Evolutionary conservation across 2,888 invertebrate genomes (phyloP).

Genomic region (Drosophila paracracens): DNA sequence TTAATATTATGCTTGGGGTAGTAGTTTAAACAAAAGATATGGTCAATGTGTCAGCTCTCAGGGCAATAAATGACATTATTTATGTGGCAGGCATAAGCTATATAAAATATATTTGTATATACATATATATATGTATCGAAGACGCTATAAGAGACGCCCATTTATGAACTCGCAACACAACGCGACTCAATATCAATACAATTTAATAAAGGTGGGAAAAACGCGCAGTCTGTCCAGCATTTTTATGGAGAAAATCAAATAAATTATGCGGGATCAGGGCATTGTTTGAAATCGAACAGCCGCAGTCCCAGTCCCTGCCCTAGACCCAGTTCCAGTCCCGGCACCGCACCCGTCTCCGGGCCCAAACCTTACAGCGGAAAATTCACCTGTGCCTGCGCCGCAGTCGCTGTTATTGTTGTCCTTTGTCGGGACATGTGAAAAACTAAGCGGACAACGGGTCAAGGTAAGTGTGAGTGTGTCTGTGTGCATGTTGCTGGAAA

Average conservation of each 20-base stretch:
- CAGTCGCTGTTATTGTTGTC: conserved; percentile 48
- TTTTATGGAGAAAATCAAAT: conserved; percentile 69
- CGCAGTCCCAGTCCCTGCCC: conserved; percentile 12
- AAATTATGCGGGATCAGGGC: conserved; percentile 80
- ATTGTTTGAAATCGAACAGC: conserved; percentile 71
- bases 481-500: conserved; percentile 26
- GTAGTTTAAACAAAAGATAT: conserved; percentile 39
- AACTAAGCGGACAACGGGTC: conserved; percentile 46
- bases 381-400: conserved; percentile 78
- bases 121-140: conserved; percentile 14
- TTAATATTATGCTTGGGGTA: background rate
- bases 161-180: conserved; percentile 65
- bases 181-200: conserved; percentile 60
- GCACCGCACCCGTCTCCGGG: background rate
- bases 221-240: conserved; percentile 47
- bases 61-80: conserved; percentile 73
- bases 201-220: conserved; percentile 80
- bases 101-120: conserved; percentile 28
- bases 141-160: conserved; percentile 60
- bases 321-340: conserved; percentile 16
- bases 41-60: conserved; percentile 8
- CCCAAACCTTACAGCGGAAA: conserved; percentile 19
- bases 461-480: conserved; percentile 22
- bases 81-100: conserved; percentile 74
- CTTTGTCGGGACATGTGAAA: conserved; percentile 66